Conservation (phyloP, 1,140 invertebrate species). For the Temnothorax longispinosus region DNA sequence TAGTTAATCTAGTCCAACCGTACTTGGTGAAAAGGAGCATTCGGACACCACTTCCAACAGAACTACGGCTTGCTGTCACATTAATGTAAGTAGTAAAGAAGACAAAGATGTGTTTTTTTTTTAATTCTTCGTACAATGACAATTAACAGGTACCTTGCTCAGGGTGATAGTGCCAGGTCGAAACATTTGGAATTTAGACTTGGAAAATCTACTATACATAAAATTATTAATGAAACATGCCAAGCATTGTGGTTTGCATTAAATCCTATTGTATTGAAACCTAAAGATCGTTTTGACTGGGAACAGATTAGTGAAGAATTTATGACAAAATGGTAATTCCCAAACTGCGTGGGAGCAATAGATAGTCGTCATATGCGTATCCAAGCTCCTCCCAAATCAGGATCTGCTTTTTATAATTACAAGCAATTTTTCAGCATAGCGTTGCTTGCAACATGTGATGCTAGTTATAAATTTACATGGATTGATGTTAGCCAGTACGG, state of each 20-base stretch:
- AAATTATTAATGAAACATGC: neutral
- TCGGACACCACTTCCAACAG: neutral
- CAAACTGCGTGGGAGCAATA: neutral
- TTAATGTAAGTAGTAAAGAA: neutral
- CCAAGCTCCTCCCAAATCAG: neutral
- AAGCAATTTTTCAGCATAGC: constrained; percentile 3
- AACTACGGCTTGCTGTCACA: neutral
- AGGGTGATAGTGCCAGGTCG: neutral
- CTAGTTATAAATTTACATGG: neutral
- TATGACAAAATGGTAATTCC: neutral
- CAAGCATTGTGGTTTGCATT: constrained; percentile 3
- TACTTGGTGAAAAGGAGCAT: neutral
- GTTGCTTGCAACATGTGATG: neutral
- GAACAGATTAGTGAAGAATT: neutral
- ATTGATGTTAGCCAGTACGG: constrained; percentile 1
- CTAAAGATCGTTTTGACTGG: neutral
- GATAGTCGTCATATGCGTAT: constrained; percentile 9
- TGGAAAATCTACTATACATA: neutral
- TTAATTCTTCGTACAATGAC: too few species aligned
- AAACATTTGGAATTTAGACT: neutral
- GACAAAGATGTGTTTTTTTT: neutral
- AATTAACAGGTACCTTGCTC: neutral
- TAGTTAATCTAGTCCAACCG: neutral
- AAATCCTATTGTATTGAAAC: neutral
- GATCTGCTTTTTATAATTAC: neutral